Base-by-base conservation (phyloP, 2,113 vertebrate species). In the Myocastor coypus region DNA sequence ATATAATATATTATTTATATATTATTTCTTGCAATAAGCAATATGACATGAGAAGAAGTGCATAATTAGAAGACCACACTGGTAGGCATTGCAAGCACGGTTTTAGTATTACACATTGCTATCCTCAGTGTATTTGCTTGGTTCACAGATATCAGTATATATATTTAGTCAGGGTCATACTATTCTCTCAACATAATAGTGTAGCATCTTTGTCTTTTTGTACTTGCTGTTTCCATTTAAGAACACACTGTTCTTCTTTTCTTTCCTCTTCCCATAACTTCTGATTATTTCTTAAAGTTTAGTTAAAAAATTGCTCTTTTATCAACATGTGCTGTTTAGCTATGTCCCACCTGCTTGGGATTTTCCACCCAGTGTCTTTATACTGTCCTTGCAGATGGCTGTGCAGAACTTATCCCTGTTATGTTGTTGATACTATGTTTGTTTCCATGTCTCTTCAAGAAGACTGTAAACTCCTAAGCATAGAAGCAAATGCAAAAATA, bases 161-260 rank as follows among this genome's bases (percentile, higher is more conserved):
- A 46, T 4, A 46, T 4, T 46, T 46, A 46, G 46, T 46, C 46
- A 46, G 46, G 46, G 46, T 46, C 46, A 46, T 46, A 46, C 46
- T 8, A 40, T 82, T 82, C 81, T 83, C 57, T 77, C 68, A 61
- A 28, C 52, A 61, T 40, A 32, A 13, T 14, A 94, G 64, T 55
- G 16, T 87, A 87, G 10, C 83, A 55, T 85, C 11, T 89, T 96
- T 50, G 11, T 17, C n/a, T 19, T 93, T 91, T 83, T 87, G n/a
- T 32, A 61, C 13, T 66, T 55, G 52, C 16, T 83, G 26, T 69
- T 83, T 87, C 59, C 73, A 82, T 82, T 55, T 50, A 32, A 5
- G 50, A 96, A 92, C 66, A 87, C 2, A 46, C 11, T 2, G 17
- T 69, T 61, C 14, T 28, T 22, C 17, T 69, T 59, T 83, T 46